Conservation (phyloP, 2,113 vertebrate genomes). For the Coregonus clupeaformis region DNA sequence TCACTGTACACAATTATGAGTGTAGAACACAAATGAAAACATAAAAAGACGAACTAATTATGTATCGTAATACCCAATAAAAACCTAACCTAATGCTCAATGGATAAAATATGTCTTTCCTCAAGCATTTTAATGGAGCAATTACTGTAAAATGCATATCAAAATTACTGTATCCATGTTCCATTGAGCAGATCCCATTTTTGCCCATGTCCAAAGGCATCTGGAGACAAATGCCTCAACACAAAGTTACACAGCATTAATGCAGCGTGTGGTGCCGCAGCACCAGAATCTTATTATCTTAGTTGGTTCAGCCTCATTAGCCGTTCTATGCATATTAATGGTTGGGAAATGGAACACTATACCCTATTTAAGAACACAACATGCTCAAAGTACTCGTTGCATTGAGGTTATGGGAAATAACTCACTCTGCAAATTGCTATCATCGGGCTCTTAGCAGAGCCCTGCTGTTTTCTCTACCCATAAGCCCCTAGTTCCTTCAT, state of each 20-base stretch:
- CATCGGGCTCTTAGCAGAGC: slow-evolving; percentile 74
- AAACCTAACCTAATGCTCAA: slow-evolving; percentile 31
- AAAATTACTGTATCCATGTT: slow-evolving; percentile 41
- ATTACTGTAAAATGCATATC: slow-evolving; percentile 54
- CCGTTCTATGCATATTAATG: slow-evolving; percentile 78
- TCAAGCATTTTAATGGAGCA: slow-evolving; percentile 36
- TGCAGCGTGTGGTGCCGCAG: slow-evolving; percentile 63
- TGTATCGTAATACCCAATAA: slow-evolving; percentile 38
- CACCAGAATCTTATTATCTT: slow-evolving; percentile 77
- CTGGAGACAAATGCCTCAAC: slow-evolving; percentile 63
- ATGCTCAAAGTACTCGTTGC: slow-evolving; percentile 64
- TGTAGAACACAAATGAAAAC: slow-evolving; percentile 15
- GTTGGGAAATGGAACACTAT: slow-evolving; percentile 74
- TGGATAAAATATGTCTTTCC: slow-evolving; percentile 29
- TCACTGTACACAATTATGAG: background rate
- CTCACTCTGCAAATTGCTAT: slow-evolving; percentile 80
- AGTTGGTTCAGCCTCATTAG: slow-evolving; percentile 79
- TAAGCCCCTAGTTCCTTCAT: slow-evolving; percentile 70
- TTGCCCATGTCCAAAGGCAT: slow-evolving; percentile 59
- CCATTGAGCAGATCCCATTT: slow-evolving; percentile 43
- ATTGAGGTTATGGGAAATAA: slow-evolving; percentile 73
- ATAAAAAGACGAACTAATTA: slow-evolving; percentile 38
- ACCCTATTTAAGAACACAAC: slow-evolving; percentile 75
- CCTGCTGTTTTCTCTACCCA: slow-evolving; percentile 76
- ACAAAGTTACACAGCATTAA: slow-evolving; percentile 70